Evolutionary conservation across 2,888 invertebrate genomes (phyloP), one percentile per base, ranked within the genome.

Genomic region (Phasia obesa): DNA sequence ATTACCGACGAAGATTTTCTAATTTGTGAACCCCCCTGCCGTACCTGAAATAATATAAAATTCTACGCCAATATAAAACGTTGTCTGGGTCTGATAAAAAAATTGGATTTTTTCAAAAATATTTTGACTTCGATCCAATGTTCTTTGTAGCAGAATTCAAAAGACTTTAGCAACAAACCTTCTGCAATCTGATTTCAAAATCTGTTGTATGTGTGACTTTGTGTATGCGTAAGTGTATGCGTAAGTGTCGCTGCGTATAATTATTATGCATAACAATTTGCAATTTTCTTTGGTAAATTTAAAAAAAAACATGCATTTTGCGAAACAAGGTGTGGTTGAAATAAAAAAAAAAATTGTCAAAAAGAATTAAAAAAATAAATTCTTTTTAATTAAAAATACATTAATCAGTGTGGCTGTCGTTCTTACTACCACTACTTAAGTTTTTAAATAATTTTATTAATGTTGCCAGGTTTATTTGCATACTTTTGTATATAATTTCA

Each of bases 141-240:
- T n/a, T n/a, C n/a, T n/a, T n/a, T n/a, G 31, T 11, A 59, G n/a
- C 23, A 57, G 42, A 42, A 64, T 73, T 69, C 78, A 65, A 59
- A 82, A 78, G 73, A 70, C 65, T 83, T 75, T 65, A 65, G 77
- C 62, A 57, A 44, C 55, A 35, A 77, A 77, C 81, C 2, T 49
- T 57, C 2, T 21, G 11, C 4, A 4, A 11, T 21, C 2, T 31
- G n/a, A 13, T 21, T 2, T 13, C 19, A 11, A n/a, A n/a, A n/a
- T n/a, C n/a, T 13, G 7, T 31, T 31, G 2, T 31, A n/a, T n/a
- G n/a, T 27, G 6, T 27, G 27, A 6, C 27, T 27, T 4, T 27
- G 6, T 27, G 6, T 27, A 27, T 44, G 53, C 35, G 21, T 44
- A 23, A 3, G n/a, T 62, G 35, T 11, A 4, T 47, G 23, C 7